A percentile compares a stretch with the other conserved stretches of the same genome.
phyloP scores from a whole-genome alignment of 2,888 invertebrate species.

The Erebia palarica region DNA sequence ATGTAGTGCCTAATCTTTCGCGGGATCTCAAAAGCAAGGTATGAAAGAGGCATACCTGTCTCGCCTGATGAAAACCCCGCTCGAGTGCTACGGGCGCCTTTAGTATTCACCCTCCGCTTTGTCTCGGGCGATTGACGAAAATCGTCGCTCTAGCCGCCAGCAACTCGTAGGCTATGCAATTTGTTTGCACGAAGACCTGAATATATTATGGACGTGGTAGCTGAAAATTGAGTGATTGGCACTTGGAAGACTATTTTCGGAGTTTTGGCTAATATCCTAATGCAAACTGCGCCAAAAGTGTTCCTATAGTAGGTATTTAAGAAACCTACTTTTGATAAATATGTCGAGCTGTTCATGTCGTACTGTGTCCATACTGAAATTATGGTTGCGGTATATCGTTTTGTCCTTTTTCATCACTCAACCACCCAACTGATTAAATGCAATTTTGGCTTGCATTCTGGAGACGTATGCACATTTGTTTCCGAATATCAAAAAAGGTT shows the following conservation, averaged over 20 bases:
- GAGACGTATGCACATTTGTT: too few species aligned
- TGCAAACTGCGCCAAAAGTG: too few species aligned
- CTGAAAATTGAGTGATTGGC: conserved; percentile 24
- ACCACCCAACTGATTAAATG: too few species aligned
- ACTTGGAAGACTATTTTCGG: neutral
- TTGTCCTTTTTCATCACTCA: too few species aligned
- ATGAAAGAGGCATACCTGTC: conserved; percentile 72
- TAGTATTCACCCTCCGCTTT: conserved; percentile 77
- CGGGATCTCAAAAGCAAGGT: conserved; percentile 77
- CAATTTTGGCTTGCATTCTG: too few species aligned
- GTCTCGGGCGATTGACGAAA: conserved; percentile 78
- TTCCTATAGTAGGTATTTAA: too few species aligned
- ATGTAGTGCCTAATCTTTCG: conserved; percentile 80
- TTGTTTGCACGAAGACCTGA: conserved; percentile 52
- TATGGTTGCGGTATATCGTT: too few species aligned
- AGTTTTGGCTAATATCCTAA: neutral
- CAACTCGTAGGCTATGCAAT: conserved; percentile 48
- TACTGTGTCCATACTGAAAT: too few species aligned
- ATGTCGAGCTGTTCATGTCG: too few species aligned
- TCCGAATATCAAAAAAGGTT: too few species aligned
- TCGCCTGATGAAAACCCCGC: conserved; percentile 76
- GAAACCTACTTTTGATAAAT: too few species aligned
- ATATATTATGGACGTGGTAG: conserved; percentile 27
- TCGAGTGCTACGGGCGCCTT: conserved; percentile 71
- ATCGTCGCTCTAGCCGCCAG: conserved; percentile 57